Evolutionary conservation across 2,888 invertebrate species (phyloP), one percentile per base, ranked within the genome.

Genomic region (Galeruca laticollis): DNA sequence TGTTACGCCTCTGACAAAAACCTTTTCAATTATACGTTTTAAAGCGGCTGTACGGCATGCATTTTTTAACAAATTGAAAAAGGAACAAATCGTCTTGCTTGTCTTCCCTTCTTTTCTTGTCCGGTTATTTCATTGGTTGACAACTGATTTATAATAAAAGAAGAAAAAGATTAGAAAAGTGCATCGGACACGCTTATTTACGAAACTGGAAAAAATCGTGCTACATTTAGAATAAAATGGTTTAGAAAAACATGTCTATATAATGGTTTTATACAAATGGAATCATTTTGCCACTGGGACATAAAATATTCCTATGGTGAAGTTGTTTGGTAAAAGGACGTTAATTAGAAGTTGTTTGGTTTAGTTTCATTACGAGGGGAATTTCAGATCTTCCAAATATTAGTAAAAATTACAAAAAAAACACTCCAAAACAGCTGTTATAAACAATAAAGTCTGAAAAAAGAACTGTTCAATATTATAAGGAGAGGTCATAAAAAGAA

Each of bases 101-200:
- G 77, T 76, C 76, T 73, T 77, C 73, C 70, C 73, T 75, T 78
- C 13, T 75, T 75, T 68, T 74, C 73, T 74, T 77, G 73, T 75
- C 74, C 75, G 73, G 76, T 72, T 69, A 74, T 60, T 64, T 69
- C 71, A 79, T 78, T 79, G 78, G 79, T 66, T 75, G 66, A 63
- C 70, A 13, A 63, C 54, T 54, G 64, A 70, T 65, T 70, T 61
- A 40, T 57, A 64, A 51, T 59, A 59, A 71, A 67, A 64, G 60
- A 9, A 3, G 13, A 68, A 63, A 64, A 73, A 70, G 40, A n/a
- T n/a, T 40, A 57, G 47, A 65, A 43, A 60, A 49, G 31, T 69
- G 62, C 60, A 62, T 56, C 52, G 21, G 56, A 57, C 63, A 64
- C 73, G 66, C 73, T 73, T 68, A 64, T 70, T 70, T 73, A 67